These are phyloP conservation scores for Sesamia inferens DNA, from an alignment of 2,888 invertebrate genomes.

Conservation along the genomic window DNA sequence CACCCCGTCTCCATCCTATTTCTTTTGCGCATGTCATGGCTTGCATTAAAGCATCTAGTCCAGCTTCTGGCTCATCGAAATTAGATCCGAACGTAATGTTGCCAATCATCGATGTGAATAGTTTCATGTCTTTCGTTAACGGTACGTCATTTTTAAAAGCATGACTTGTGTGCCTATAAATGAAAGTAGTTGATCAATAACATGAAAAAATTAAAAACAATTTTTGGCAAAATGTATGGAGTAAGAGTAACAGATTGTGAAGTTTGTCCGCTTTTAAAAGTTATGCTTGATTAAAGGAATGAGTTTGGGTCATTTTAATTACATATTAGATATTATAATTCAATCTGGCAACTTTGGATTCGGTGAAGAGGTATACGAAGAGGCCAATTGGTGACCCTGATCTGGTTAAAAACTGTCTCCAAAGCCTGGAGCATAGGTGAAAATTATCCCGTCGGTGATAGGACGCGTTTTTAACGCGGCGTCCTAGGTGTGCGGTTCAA, in stretches of 20 bases:
- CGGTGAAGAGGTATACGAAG: too few species aligned
- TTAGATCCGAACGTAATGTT: conserved; percentile 80
- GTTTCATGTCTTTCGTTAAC: conserved; percentile 89
- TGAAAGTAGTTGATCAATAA: background rate
- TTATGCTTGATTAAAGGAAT: background rate
- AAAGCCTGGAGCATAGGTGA: too few species aligned
- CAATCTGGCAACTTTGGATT: too few species aligned
- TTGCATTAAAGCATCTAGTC: conserved; percentile 97
- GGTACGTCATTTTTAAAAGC: conserved; percentile 93
- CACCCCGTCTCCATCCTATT: conserved; percentile 94
- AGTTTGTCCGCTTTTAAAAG: background rate
- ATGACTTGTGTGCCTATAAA: conserved; percentile 79
- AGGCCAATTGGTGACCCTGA: too few species aligned
- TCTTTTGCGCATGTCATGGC: conserved; percentile 92
- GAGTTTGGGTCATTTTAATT: background rate
- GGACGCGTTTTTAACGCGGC: too few species aligned
- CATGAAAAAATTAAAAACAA: background rate
- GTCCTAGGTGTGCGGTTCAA: too few species aligned
- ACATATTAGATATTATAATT: too few species aligned
- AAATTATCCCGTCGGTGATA: too few species aligned
- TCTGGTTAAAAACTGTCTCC: too few species aligned
- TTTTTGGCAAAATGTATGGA: background rate
- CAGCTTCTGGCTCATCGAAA: conserved; percentile 94
- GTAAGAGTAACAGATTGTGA: background rate
- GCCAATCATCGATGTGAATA: conserved; percentile 70